phyloP scores from a whole-genome alignment of 2,888 invertebrate genomes.

The Parascotia fuliginaria region DNA sequence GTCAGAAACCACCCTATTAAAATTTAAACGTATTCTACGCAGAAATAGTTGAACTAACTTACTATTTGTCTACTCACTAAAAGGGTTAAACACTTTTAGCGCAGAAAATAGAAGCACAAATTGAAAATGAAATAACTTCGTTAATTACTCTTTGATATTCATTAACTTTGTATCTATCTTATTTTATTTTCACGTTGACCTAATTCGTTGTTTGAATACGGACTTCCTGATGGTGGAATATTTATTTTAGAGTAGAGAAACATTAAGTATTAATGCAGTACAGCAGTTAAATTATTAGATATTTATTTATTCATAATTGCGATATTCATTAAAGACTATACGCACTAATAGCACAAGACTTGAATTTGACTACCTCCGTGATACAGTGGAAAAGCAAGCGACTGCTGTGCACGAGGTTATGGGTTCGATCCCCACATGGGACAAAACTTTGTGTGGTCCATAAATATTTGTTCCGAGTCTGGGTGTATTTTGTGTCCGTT shows the following conservation, averaged over 20 bases:
- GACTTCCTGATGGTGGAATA: not conserved
- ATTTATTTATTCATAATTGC: no score
- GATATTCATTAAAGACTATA: no score
- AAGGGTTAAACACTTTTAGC: conserved; percentile 51
- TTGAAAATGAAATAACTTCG: conserved; percentile 54
- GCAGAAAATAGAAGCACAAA: conserved; percentile 47
- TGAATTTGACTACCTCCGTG: no score
- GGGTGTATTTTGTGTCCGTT: no score
- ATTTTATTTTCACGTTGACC: conserved; percentile 22
- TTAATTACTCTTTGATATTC: conserved; percentile 53
- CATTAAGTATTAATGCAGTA: not conserved
- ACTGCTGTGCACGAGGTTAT: no score
- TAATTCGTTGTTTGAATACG: not conserved
- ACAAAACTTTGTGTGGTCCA: no score
- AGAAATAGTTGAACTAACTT: conserved; percentile 49
- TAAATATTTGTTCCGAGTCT: no score
- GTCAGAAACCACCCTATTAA: conserved; percentile 38
- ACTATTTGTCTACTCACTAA: conserved; percentile 55
- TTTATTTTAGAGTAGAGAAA: not conserved
- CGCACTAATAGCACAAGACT: no score
- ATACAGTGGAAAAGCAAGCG: no score
- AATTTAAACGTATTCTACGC: conserved; percentile 43
- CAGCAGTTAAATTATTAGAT: no score
- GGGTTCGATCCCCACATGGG: no score
- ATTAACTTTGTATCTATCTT: conserved; percentile 43